These are phyloP conservation scores for Chloroceryle aenea DNA, from an alignment of 2,113 vertebrate genomes.

Conservation along the genomic window DNA sequence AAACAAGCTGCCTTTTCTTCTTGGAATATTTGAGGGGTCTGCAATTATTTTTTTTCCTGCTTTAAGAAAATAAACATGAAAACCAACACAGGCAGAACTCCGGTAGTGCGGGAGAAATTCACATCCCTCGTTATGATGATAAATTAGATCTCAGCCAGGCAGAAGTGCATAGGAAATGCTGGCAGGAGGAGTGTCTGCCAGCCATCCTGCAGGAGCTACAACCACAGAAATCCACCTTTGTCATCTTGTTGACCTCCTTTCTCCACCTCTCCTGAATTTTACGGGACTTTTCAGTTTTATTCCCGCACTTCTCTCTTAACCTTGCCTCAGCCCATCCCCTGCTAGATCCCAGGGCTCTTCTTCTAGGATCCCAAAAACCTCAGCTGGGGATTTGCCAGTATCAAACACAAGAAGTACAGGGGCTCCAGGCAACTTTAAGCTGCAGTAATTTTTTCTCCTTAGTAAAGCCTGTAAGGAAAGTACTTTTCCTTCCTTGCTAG, in stretches of 20 bases:
- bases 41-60: background rate
- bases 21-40: background rate
- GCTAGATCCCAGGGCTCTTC: background rate
- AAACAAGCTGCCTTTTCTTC: background rate
- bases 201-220: background rate
- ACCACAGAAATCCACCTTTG: background rate
- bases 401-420: background rate
- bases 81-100: background rate
- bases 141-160: background rate
- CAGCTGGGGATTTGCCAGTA: background rate
- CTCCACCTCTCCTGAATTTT: background rate
- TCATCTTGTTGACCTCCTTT: background rate
- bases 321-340: background rate
- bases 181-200: background rate
- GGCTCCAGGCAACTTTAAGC: background rate
- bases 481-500: background rate
- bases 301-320: background rate
- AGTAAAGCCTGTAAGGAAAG: background rate
- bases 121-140: background rate
- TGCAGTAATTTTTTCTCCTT: background rate
- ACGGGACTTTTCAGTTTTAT: background rate
- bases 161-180: background rate
- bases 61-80: constrained; percentile 43
- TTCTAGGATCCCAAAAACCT: background rate
- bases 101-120: background rate